phyloP scores from a whole-genome alignment of 1,140 invertebrate genomes.

The Brachionus plicatilis region DNA sequence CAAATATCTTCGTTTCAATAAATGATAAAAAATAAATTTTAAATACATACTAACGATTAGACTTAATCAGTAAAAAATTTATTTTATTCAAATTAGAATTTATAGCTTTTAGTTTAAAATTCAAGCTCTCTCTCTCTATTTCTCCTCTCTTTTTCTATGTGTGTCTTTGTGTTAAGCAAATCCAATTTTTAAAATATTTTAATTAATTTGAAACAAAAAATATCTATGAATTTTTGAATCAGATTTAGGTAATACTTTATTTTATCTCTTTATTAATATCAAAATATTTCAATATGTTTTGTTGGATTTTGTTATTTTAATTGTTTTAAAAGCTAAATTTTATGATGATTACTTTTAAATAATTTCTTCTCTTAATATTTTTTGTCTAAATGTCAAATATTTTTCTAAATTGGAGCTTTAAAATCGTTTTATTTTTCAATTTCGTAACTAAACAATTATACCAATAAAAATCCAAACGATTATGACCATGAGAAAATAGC shows the following conservation, averaged over 20 bases:
- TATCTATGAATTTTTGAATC: conserved; percentile 8
- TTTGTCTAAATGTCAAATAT: conserved; percentile 9
- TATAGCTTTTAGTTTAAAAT: conserved; percentile 4
- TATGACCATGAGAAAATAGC: background rate
- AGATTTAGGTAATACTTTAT: conserved; percentile 35
- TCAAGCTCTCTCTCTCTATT: background rate
- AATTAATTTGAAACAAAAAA: conserved; percentile 19
- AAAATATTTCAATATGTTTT: conserved; percentile 28
- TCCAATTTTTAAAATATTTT: conserved; percentile 16
- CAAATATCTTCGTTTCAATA: conserved; percentile 20
- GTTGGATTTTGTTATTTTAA: conserved; percentile 16
- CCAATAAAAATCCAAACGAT: background rate
- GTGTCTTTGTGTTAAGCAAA: background rate
- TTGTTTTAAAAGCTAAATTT: conserved; percentile 28
- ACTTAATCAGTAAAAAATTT: conserved; percentile 25
- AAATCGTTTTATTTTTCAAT: background rate
- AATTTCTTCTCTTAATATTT: background rate
- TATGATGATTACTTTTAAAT: conserved; percentile 29
- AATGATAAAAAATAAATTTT: background rate
- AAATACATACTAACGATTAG: background rate
- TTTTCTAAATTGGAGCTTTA: background rate
- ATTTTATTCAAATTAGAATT: conserved; percentile 35
- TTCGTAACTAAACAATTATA: background rate
- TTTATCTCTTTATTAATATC: background rate
- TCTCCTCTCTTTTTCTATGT: background rate